A percentile compares a stretch with the other conserved stretches of the same genome.
Evolutionary conservation across 2,113 vertebrate species (phyloP).

Genomic region (Phrynocephalus versicolor): DNA sequence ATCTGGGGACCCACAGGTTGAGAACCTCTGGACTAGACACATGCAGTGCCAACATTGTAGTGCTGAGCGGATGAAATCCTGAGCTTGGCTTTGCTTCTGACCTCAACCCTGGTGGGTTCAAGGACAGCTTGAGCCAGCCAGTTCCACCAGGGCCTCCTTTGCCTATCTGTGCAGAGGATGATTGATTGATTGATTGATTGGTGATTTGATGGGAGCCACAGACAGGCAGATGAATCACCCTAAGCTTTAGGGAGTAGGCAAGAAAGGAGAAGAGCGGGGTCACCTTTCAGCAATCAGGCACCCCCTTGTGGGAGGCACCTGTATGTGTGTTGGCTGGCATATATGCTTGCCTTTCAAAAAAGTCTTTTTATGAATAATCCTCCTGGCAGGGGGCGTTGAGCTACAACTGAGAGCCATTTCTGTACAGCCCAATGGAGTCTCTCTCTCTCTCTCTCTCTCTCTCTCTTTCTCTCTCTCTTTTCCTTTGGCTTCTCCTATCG

Average conservation of each 20-base stretch:
- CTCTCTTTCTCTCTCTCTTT: no score
- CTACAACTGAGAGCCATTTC: not conserved
- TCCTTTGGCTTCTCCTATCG: not conserved
- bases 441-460: no score
- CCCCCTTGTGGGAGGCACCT: not conserved
- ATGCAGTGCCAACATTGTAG: not conserved
- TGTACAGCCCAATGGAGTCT: not conserved
- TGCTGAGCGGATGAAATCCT: not conserved
- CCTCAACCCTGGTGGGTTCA: no score
- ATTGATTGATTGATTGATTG: no score
- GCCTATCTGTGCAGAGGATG: not conserved
- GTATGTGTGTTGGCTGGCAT: not conserved
- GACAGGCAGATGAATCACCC: no score
- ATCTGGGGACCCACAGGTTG: no score
- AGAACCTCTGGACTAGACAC: no score
- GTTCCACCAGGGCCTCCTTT: not conserved
- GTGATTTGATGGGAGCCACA: not conserved
- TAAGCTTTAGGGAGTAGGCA: no score
- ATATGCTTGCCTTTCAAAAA: not conserved
- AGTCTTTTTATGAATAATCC: not conserved
- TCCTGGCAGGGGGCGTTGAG: not conserved
- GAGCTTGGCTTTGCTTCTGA: no score
- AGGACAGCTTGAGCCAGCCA: no score
- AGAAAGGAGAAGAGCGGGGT: not conserved
- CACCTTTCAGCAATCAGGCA: not conserved